These are phyloP conservation scores for Drosophila anomelani DNA, from an alignment of 2,888 invertebrate species.

Conservation along the genomic window DNA sequence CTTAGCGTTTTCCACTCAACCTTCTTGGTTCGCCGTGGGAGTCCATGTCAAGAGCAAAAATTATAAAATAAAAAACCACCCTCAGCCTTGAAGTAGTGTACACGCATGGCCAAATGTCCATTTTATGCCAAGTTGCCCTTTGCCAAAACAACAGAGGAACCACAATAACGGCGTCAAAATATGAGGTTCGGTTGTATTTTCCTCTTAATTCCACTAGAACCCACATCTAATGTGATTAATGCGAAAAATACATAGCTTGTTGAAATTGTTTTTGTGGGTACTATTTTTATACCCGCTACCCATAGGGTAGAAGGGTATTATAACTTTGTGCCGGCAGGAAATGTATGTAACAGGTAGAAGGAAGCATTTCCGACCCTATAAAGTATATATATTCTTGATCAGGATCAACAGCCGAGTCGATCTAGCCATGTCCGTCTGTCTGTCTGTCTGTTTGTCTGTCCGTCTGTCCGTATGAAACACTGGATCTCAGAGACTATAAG, in stretches of 20 bases:
- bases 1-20: slow-evolving; percentile 22
- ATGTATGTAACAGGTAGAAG: no score
- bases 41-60: slow-evolving; percentile 18
- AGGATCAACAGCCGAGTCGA: no score
- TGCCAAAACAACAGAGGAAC: slow-evolving; percentile 13
- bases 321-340: no score
- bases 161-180: background rate
- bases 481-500: no score
- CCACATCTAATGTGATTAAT: background rate
- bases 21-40: slow-evolving; percentile 1
- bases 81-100: slow-evolving; percentile 33
- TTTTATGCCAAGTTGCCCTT: slow-evolving; percentile 31
- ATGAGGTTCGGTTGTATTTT: background rate
- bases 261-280: background rate
- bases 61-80: slow-evolving; percentile 14
- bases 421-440: no score
- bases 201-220: background rate
- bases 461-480: no score
- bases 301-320: no score
- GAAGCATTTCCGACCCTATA: no score
- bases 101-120: slow-evolving; percentile 34
- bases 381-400: no score
- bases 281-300: no score
- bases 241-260: background rate
- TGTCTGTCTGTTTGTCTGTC: no score